Conservation (phyloP, 2,113 vertebrate species). For the Corythornis madagascariensis region DNA sequence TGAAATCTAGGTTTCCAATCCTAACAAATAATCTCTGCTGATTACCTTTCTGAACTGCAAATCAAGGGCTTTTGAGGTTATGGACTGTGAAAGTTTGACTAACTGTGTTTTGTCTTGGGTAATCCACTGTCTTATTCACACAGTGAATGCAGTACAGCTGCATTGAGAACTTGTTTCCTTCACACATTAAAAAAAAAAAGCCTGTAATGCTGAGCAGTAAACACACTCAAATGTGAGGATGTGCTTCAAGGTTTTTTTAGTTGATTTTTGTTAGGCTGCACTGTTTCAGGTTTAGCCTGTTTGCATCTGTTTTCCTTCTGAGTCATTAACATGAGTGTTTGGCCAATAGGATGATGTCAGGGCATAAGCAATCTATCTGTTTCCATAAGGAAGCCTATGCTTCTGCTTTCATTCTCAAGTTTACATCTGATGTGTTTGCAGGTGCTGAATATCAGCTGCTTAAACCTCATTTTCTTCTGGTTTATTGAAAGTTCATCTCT, state of each 20-base stretch:
- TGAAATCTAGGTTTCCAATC: background rate
- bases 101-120: background rate
- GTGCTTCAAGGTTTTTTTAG: background rate
- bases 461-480: background rate
- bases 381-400: background rate
- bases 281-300: slow-evolving; percentile 40
- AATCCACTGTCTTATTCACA: background rate
- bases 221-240: background rate
- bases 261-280: background rate
- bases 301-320: background rate
- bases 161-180: background rate
- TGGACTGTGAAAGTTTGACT: background rate
- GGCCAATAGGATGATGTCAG: slow-evolving; percentile 28
- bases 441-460: background rate
- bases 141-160: background rate
- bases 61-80: background rate
- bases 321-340: slow-evolving; percentile 11
- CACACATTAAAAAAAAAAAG: background rate
- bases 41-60: background rate
- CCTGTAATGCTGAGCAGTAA: background rate
- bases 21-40: background rate
- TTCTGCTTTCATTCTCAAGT: background rate
- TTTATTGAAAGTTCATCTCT: background rate
- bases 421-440: background rate
- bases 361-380: background rate